Conservation (phyloP, 1,140 invertebrate genomes). For the Arctopsyche grandis region DNA sequence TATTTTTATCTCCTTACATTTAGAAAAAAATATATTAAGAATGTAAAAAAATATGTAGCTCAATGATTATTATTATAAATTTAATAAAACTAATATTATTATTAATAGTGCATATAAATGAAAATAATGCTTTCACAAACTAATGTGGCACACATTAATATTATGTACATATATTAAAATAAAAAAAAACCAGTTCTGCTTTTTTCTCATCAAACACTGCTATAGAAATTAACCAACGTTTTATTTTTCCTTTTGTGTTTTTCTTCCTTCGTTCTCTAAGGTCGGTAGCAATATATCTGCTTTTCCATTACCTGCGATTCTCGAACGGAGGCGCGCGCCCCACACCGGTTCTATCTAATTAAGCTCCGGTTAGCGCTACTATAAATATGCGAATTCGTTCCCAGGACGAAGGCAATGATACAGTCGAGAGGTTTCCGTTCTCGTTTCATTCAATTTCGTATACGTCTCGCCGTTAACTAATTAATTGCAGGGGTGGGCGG, state of each 20-base stretch:
- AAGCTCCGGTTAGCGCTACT: conserved; percentile 43
- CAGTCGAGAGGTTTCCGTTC: conserved; percentile 11
- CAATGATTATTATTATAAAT: too few relatives aligned
- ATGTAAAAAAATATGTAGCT: too few relatives aligned
- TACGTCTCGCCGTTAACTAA: conserved; percentile 19
- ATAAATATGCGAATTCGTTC: conserved; percentile 46
- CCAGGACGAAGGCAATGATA: background rate
- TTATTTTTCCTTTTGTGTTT: background rate
- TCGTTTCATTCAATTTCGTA: conserved; percentile 31
- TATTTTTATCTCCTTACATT: too few relatives aligned
- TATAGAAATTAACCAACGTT: background rate
- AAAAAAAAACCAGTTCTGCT: too few relatives aligned
- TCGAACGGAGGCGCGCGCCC: background rate
- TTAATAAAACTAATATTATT: too few relatives aligned
- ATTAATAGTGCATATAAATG: too few relatives aligned
- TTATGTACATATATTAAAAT: too few relatives aligned
- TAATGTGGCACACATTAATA: too few relatives aligned
- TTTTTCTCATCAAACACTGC: too few relatives aligned
- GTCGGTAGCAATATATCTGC: conserved; percentile 23
- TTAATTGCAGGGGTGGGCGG: conserved; percentile 1
- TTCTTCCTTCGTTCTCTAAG: background rate
- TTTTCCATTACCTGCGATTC: conserved; percentile 29
- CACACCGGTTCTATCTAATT: conserved; percentile 41
- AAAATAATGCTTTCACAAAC: too few relatives aligned
- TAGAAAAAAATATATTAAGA: too few relatives aligned